These are phyloP conservation scores for Apotomis betuletana DNA, from an alignment of 2,888 invertebrate genomes.

Conservation along the genomic window DNA sequence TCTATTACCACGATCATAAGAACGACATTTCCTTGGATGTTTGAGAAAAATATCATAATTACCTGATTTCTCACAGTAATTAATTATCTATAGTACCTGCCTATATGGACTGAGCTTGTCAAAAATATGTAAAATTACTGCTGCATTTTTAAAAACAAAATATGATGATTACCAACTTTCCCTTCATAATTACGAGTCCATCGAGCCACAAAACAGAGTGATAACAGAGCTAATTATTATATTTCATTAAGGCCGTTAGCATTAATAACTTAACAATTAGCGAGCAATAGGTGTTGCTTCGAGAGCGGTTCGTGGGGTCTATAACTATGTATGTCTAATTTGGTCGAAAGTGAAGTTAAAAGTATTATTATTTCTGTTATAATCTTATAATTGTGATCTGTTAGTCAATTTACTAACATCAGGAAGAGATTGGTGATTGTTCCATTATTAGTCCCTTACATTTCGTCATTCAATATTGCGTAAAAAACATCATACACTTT, in stretches of 20 bases:
- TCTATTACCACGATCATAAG: too few relatives aligned
- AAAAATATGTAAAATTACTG: too few relatives aligned
- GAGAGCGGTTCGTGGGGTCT: background rate
- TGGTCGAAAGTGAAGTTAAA: background rate
- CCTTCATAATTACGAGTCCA: slow-evolving; percentile 6
- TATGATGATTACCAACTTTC: slow-evolving; percentile 20
- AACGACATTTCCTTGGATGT: too few relatives aligned
- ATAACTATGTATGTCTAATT: background rate
- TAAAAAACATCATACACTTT: too few relatives aligned
- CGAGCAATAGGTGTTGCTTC: background rate
- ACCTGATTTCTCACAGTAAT: background rate
- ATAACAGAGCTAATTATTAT: slow-evolving; percentile 25
- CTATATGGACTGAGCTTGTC: too few relatives aligned
- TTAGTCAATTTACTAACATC: too few relatives aligned
- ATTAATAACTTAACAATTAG: slow-evolving; percentile 18
- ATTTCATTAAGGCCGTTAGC: slow-evolving; percentile 12
- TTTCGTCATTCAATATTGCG: too few relatives aligned
- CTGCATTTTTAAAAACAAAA: background rate
- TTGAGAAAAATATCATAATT: background rate
- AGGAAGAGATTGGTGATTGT: too few relatives aligned
- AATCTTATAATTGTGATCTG: too few relatives aligned
- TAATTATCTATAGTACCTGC: too few relatives aligned
- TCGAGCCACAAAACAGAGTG: slow-evolving; percentile 26
- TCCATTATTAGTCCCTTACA: too few relatives aligned
- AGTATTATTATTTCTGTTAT: too few relatives aligned